Conservation (phyloP, 2,888 invertebrate genomes). For the Ctenicera cuprea region DNA sequence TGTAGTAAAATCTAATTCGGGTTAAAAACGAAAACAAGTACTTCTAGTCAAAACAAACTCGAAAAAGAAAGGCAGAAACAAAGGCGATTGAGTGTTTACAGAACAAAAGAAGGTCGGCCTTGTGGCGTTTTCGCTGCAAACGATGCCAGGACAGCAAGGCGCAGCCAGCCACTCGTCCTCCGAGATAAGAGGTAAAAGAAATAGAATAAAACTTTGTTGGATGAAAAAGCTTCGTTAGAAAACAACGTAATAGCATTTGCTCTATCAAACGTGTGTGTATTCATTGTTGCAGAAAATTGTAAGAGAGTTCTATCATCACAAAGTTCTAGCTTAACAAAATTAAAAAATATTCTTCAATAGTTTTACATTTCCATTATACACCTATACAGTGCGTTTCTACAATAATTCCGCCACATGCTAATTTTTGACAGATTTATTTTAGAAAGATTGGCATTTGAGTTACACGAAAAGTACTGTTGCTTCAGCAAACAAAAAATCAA, state of each 20-base stretch:
- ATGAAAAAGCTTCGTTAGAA: conserved; percentile 20
- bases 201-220: conserved; percentile 40
- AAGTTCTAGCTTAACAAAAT: too few species aligned
- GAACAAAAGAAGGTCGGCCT: conserved; percentile 57
- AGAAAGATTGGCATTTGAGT: too few species aligned
- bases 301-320: not conserved
- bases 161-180: conserved; percentile 28
- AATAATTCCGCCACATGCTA: too few species aligned
- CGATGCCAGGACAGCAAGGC: conserved; percentile 34
- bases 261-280: conserved; percentile 16
- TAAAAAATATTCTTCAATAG: too few species aligned
- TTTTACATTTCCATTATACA: too few species aligned
- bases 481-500: too few species aligned
- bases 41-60: conserved; percentile 49
- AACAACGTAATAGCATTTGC: conserved; percentile 3
- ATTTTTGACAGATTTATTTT: too few species aligned
- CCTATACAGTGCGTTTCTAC: too few species aligned
- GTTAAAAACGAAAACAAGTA: conserved; percentile 25
- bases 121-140: conserved; percentile 51
- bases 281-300: not conserved
- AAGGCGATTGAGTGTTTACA: conserved; percentile 57
- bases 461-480: too few species aligned
- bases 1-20: conserved; percentile 22
- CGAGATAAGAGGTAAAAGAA: conserved; percentile 41
- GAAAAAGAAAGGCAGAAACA: conserved; percentile 54